These are phyloP conservation scores for Antheraea mylitta DNA, from an alignment of 1,140 invertebrate species.

Conservation along the genomic window DNA sequence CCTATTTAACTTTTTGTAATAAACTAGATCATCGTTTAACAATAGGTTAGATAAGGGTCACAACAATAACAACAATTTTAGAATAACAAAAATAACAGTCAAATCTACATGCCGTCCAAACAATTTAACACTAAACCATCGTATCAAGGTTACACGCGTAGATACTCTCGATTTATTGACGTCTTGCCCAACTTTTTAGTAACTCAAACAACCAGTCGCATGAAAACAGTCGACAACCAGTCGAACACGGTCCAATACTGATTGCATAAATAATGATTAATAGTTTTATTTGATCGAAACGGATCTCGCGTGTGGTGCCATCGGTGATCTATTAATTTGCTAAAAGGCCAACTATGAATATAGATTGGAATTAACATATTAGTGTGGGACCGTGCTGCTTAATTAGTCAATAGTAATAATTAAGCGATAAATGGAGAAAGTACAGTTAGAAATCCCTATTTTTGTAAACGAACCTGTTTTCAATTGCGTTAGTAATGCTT, in stretches of 20 bases:
- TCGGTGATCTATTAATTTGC: slow-evolving; percentile 14
- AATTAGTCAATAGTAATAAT: not conserved
- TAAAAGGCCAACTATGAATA: slow-evolving; percentile 15
- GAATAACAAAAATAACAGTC: too few species aligned
- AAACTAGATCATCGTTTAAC: too few species aligned
- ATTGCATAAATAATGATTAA: slow-evolving; percentile 20
- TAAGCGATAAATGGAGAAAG: not conserved
- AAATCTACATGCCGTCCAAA: not conserved
- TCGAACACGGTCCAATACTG: not conserved
- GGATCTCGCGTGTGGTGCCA: slow-evolving; percentile 11
- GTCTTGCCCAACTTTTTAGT: not conserved
- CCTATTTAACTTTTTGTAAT: too few species aligned
- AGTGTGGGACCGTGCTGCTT: not conserved
- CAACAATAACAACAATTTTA: too few species aligned
- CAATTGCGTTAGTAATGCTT: not conserved
- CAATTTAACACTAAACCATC: not conserved
- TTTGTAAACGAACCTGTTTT: not conserved
- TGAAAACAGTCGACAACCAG: slow-evolving; percentile 1
- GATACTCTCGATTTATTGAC: not conserved
- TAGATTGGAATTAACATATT: slow-evolving; percentile 12
- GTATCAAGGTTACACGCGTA: not conserved
- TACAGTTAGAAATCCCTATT: not conserved
- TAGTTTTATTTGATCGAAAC: slow-evolving; percentile 12
- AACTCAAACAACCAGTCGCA: not conserved
- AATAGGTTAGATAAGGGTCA: too few species aligned